Percentiles rank a stretch among this genome's conserved stretches.
phyloP scores from a whole-genome alignment of 2,797 vertebrate species.

The Corythornis leucogaster region DNA sequence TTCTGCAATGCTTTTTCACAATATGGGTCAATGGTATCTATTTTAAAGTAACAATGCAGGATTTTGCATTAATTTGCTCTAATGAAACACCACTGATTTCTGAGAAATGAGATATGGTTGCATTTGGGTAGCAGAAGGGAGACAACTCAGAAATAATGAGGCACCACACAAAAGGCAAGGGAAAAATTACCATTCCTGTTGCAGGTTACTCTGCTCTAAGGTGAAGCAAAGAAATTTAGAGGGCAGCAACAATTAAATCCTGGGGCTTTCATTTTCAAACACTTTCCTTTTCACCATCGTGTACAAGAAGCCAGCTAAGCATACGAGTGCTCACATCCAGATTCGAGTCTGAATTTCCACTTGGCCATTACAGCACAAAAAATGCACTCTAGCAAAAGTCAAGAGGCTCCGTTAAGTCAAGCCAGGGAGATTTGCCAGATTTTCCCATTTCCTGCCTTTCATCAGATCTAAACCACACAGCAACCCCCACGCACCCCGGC shows the following conservation, averaged over 20 bases:
- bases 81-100: neutral
- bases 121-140: neutral
- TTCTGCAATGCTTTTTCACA: neutral
- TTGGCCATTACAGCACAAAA: slow-evolving; percentile 65
- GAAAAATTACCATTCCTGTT: neutral
- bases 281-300: neutral
- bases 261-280: neutral
- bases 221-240: neutral
- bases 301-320: slow-evolving; percentile 40
- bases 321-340: slow-evolving; percentile 24
- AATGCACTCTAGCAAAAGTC: slow-evolving; percentile 63
- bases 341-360: slow-evolving; percentile 42
- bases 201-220: neutral
- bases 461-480: slow-evolving; percentile 70
- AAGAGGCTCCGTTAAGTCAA: slow-evolving; percentile 75
- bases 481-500: slow-evolving; percentile 43
- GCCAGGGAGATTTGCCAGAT: slow-evolving; percentile 70
- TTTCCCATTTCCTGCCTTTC: slow-evolving; percentile 79
- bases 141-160: slow-evolving; percentile 38
- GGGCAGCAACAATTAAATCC: neutral
- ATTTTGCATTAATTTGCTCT: slow-evolving; percentile 28
- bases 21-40: slow-evolving; percentile 11
- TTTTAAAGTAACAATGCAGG: slow-evolving; percentile 16
- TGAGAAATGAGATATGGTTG: neutral
- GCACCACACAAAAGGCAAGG: slow-evolving; percentile 21